Evolutionary conservation across 2,113 vertebrate species (phyloP).

Genomic region (Pangasianodon gigas): DNA sequence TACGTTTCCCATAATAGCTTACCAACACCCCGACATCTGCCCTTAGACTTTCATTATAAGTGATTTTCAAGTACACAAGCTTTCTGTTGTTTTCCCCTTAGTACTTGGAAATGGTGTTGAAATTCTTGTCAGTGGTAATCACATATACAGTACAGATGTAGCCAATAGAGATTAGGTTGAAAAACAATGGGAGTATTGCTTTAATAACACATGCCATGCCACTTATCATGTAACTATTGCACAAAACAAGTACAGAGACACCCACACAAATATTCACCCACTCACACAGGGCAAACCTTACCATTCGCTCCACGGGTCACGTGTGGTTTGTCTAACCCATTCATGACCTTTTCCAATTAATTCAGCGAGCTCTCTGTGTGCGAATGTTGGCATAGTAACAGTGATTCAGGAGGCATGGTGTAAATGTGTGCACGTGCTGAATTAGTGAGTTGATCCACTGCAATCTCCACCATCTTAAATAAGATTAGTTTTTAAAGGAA

Average conservation of each 20-base stretch:
- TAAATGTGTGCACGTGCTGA: not conserved
- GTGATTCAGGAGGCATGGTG: not conserved
- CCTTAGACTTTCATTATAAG: not conserved
- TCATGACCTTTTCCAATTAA: slow-evolving; percentile 24
- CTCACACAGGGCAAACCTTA: not conserved
- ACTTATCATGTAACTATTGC: not conserved
- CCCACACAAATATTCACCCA: too few species aligned
- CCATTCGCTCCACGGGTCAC: not conserved
- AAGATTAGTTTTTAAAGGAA: not conserved
- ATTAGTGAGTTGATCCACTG: not conserved
- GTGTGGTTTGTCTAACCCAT: not conserved
- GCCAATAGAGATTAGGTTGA: not conserved
- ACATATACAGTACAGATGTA: not conserved
- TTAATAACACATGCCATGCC: not conserved
- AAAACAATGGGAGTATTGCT: not conserved
- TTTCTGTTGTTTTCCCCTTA: not conserved
- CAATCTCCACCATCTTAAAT: not conserved
- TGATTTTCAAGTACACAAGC: not conserved
- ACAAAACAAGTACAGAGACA: not conserved
- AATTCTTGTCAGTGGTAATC: not conserved
- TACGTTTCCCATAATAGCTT: not conserved
- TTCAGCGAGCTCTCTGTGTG: not conserved
- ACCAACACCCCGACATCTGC: not conserved
- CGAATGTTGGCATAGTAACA: slow-evolving; percentile 34
- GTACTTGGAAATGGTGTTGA: not conserved